Percentiles rank a stretch among this genome's conserved stretches.
Conservation (phyloP, 2,797 vertebrate genomes). For the Acanthornis magna region DNA sequence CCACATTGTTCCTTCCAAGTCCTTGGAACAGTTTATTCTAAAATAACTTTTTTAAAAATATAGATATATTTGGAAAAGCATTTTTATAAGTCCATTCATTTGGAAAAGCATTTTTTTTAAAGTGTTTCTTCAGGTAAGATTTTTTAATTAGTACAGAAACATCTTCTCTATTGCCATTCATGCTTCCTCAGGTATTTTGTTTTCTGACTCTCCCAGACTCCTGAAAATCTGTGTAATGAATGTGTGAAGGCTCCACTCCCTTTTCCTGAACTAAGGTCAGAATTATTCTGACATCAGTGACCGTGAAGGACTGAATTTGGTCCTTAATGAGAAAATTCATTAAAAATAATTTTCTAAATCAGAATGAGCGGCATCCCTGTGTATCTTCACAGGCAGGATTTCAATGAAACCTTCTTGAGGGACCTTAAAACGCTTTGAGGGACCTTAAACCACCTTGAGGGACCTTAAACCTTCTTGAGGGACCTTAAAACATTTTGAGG, state of each 20-base stretch:
- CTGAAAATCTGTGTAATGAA: neutral
- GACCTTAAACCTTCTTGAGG: no score
- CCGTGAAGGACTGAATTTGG: neutral
- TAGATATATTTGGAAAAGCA: neutral
- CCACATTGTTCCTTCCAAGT: neutral
- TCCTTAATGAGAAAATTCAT: neutral
- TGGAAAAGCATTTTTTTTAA: neutral
- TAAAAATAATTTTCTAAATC: neutral
- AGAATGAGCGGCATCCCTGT: no score
- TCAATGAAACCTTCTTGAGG: neutral
- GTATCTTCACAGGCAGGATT: neutral
- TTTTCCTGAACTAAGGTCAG: neutral
- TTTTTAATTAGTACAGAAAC: neutral
- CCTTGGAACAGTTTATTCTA: neutral
- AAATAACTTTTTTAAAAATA: rapidly evolving
- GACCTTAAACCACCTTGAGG: no score
- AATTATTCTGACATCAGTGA: neutral
- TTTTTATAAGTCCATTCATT: neutral
- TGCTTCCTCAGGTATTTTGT: neutral
- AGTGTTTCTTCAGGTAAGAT: neutral
- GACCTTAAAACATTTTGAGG: no score
- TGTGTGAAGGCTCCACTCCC: rapidly evolving
- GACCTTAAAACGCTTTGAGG: neutral
- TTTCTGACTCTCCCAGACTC: neutral
- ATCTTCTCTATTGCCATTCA: neutral